Base-by-base conservation (phyloP, 1,140 invertebrate species). In the Drosophila sproati region DNA sequence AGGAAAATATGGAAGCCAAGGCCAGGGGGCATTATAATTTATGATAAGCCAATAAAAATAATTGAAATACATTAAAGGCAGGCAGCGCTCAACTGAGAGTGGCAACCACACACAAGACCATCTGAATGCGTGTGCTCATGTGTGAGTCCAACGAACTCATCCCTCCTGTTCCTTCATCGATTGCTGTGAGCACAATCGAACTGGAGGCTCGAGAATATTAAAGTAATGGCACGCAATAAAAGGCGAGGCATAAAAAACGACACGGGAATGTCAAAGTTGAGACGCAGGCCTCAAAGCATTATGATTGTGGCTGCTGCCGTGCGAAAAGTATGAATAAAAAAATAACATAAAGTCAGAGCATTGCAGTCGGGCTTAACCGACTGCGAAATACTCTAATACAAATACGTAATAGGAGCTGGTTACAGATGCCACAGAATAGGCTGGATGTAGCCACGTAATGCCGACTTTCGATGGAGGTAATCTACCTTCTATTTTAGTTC, bases 1-100 rank as follows among this genome's bases (percentile, higher is more conserved):
- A 56, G 52, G 48, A 31, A 31, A 66, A 88, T 79, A 77, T 79
- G 72, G 50, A 73, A 70, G 60, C 47, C 69, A 82, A 79, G 61
- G 68, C 64, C 72, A 62, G 52, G 69, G 73, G 71, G 41, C 69
- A 73, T 80, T 87, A 88, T 77, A 82, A 82, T 78, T 76, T 79
- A 87, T 87, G 76, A 77, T 89, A 74, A 83, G 77, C 72, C 85
- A 77, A 89, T 83, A 87, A 80, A 87, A 89, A 83, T 89, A 87
- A 89, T 83, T 83, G 85, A 83, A 74, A 73, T 78, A 89, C 70
- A 69, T 71, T 78, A 81, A 63, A 67, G 73, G 64, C 72, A 81
- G 57, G 55, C 67, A 67, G 1, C 28, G 62, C 35, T 47, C 43
- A 52, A 52, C 41, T 20, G 41, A 31, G 5, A 37, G 8, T 56